Evolutionary conservation across 2,113 vertebrate genomes (phyloP), one percentile per base, ranked within the genome.

Genomic region (Vimba vimba): DNA sequence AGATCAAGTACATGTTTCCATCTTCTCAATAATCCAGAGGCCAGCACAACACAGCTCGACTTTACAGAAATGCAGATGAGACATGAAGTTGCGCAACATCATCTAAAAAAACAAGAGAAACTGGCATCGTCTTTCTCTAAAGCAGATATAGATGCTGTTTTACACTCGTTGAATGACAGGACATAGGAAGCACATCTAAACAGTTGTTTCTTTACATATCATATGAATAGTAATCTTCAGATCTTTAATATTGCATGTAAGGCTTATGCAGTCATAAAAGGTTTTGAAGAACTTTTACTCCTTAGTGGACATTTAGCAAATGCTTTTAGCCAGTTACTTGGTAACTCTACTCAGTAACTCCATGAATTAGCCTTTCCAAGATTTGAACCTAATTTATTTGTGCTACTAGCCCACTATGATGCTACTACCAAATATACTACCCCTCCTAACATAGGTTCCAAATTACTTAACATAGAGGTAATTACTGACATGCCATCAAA

Each of bases 211-310:
- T 60, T n/a, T 23, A 7, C 4, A 62, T 23, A 62, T 39, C 39
- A 45, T n/a, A 36, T 45, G 12, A 79, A 43, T n/a, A 60, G 0
- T 62, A 25, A 79, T 43, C 69, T 43, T 73, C 21, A 79, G 13
- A 62, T 25, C 59, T 80, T 47, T 19, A 66, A 66, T 66, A 64
- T 47, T 47, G 79, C 39, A 81, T 30, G 39, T 80, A 80, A 64
- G 39, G 39, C 39, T 21, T 81, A 64, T 27, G 57, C 36, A 80
- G 57, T 64, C 78, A 64, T 25, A 80, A 43, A 62, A 11, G 39
- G 15, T 4, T 60, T 60, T 0, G 13, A 76, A 15, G 23, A 62
- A 60, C 21, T 36, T 36, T 60, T 79, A 64, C 57, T 45, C 3
- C 36, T 10, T 62, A 62, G 15, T 80, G 15, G 33, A 39, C 4